Evolutionary conservation across 2,797 vertebrate genomes (phyloP), one percentile per base, ranked within the genome.

Genomic region (Amblyraja radiata): DNA sequence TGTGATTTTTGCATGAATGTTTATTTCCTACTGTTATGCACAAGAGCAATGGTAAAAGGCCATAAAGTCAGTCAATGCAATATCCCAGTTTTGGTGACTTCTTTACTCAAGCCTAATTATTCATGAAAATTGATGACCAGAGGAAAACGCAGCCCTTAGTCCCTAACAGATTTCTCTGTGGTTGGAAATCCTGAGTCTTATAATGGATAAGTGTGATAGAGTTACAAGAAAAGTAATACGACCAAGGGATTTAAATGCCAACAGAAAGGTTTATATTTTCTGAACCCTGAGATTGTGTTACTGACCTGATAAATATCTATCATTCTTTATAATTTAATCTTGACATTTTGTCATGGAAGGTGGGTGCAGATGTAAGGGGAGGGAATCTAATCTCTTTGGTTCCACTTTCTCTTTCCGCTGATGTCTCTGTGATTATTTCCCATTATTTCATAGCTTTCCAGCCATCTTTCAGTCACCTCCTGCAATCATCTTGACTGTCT

Each of bases 221-320:
- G 61, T 71, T 90, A 32, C 32, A 23, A 68, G 86, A 71, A 90
- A 54, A 39, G 28, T 23, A 90, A 39, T 28, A 39, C 8, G 23
- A 28, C 84, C n/a, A 13, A 90, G 25, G 10, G 23, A 71, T 90
- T 68, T 90, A 90, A 90, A 90, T 90, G n/a, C 68, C 61, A 58
- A 11, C 46, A 28, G 10, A 71, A 71, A 39, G 63, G 63, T 71
- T 32, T 36, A 90, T 90, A n/a, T 71, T 90, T 21, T 18, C 86
- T 90, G 28, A 90, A 90, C 61, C 63, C 18, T 68, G 32, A 32
- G 86, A 90, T 36, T 91, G 68, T 74, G 90, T 91, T 73, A 91
- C 71, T 74, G 36, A 91, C 13, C 90, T 74, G 73, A 18, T 54
- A 54, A 46, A 88, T 91, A 73, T 91, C 68, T 71, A 73, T 91